Base-by-base conservation (phyloP, 2,888 invertebrate genomes). In the Frankliniella intonsa region DNA sequence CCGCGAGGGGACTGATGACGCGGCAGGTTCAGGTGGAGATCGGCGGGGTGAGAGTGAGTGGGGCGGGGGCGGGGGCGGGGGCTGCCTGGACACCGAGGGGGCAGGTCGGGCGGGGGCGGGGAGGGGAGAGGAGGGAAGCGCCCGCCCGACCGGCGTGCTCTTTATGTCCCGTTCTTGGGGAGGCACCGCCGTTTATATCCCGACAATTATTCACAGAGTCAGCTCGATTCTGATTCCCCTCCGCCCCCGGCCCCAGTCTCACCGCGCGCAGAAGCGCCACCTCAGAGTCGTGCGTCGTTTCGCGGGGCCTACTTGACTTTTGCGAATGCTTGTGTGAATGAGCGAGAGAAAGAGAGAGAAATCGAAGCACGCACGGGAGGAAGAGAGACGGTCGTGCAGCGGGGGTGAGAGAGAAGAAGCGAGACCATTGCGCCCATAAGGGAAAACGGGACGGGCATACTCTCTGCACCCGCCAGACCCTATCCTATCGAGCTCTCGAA, bases 161-260 rank as follows among this genome's bases (percentile, higher is more conserved):
- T 76, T 76, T 76, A 76, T 76, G 69, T 76, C 22, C 69, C 69
- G 55, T 76, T n/a, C 69, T 25, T 76, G 69, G 25, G 69, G 19
- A 7, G 19, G 55, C 55, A 8, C 69, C 69, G 69, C 69, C 69
- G 69, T 76, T 76, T 76, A 76, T 76, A 76, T 76, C 69, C 25
- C 22, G 25, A 25, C 69, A 76, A 76, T 76, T 76, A 76, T 76
- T 76, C 69, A 76, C 69, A 76, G 69, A 76, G 69, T 76, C 69
- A 76, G 69, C 69, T 55, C 55, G 19, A 55, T 55, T 55, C 55
- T n/a, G 69, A 76, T 76, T 76, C 69, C 69, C 25, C 22, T 9
- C 69, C 22, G 22, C 69, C 25, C 65, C 65, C 9, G 62, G 10
- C 69, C 22, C 62, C n/a, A 17, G 62, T 62, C 17, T 62, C 19